Conservation (phyloP, 2,888 invertebrate species). For the Dusona sp. region DNA sequence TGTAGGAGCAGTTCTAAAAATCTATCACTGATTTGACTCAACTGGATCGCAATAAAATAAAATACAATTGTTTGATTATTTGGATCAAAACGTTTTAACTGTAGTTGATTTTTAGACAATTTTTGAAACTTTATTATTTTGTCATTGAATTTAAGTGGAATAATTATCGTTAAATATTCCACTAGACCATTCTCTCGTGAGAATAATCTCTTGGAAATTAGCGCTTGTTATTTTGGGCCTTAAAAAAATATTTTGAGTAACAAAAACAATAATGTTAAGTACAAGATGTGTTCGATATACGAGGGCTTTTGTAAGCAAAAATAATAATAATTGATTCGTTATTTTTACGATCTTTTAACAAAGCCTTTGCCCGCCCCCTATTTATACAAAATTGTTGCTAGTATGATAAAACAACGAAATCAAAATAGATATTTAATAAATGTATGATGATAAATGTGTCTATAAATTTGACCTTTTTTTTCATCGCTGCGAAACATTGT, state of each 20-base stretch:
- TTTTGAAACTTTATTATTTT: neutral
- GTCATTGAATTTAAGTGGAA: neutral
- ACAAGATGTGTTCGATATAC: conserved; percentile 67
- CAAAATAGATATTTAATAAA: conserved; percentile 60
- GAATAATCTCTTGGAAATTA: neutral
- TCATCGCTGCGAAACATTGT: conserved; percentile 9
- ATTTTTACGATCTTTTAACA: conserved; percentile 56
- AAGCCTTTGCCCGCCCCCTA: conserved; percentile 36
- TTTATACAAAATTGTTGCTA: conserved; percentile 60
- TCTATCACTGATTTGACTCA: neutral
- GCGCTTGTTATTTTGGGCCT: conserved; percentile 17
- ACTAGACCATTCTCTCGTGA: neutral
- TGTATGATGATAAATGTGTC: conserved; percentile 43
- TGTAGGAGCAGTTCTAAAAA: neutral
- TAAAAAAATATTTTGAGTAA: conserved; percentile 3
- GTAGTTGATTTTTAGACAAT: neutral
- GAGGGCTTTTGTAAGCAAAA: conserved; percentile 31
- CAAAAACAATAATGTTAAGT: conserved; percentile 59
- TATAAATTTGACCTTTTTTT: neutral
- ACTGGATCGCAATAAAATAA: conserved; percentile 11
- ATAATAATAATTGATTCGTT: conserved; percentile 44
- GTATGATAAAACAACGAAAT: conserved; percentile 60
- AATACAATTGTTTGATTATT: neutral
- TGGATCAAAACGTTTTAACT: neutral
- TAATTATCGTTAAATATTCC: neutral